Base-by-base conservation (phyloP, 2,113 vertebrate genomes). In the Meriones unguiculatus region DNA sequence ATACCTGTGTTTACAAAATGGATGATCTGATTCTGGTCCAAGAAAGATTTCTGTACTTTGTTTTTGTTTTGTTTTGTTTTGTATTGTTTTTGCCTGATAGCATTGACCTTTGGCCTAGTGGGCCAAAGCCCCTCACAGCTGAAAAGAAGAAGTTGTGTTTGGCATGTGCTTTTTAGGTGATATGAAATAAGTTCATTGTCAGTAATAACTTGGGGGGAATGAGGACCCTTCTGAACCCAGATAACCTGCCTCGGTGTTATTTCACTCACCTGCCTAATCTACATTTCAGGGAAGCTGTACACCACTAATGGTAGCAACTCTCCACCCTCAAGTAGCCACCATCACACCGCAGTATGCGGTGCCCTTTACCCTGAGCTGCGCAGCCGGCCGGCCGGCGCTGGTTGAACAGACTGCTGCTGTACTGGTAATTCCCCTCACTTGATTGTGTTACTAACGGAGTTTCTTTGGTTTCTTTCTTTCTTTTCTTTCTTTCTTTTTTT, bases 331-430 rank as follows among this genome's bases (percentile, higher is more conserved):
- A 99, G 99, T 99, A 99, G 99, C 99, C 98, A 99, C 99, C 99
- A 98, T 99, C 99, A 99, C 99, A 94, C 99, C 99, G 98, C 99
- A 99, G 99, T 99, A 99, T 98, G 99, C 99, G 98, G 99, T 99
- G 96, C 99, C 99, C 98, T 99, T 99, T 98, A 99, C 99, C 97
- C 99, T 99, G 99, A 99, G 99, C 99, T 98, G 99, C 97, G 99
- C 99, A 99, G 99, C 99, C 99, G 99, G 99, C 98, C 99, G 99
- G 98, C 99, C 99, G 98, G 99, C 99, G 98, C 99, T 99, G 97
- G 99, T 99, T 99, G 99, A 99, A 99, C 99, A 99, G 99, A 99
- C 99, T 98, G 99, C 99, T 98, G 99, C 99, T 98, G 99, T 99
- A 99, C 99, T 99, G 99, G 99, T 99, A 99, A 99, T 99, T 98